phyloP scores from a whole-genome alignment of 2,888 invertebrate species.

The Charanyca ferruginea region DNA sequence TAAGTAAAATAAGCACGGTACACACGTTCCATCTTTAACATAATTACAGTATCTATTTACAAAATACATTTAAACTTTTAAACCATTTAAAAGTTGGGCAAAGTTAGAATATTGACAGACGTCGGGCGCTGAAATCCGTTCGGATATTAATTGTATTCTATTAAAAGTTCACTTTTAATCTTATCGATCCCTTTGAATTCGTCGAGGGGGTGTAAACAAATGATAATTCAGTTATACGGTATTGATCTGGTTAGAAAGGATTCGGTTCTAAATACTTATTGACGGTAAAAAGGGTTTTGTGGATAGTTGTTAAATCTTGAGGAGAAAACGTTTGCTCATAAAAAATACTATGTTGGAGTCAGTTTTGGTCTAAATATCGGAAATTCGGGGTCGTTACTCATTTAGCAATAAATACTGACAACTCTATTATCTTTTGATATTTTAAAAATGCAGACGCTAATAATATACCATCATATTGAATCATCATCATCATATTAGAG shows the following conservation, averaged over 20 bases:
- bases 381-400: neutral
- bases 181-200: slow-evolving; percentile 82
- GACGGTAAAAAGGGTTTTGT: slow-evolving; percentile 12
- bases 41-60: slow-evolving; percentile 52
- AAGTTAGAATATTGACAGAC: slow-evolving; percentile 63
- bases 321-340: neutral
- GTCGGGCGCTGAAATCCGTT: slow-evolving; percentile 60
- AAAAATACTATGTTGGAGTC: neutral
- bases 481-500: neutral
- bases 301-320: neutral
- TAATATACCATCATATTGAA: too few species aligned
- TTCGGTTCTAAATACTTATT: slow-evolving; percentile 43
- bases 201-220: slow-evolving; percentile 75
- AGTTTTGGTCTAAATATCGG: neutral
- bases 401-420: neutral
- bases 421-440: neutral
- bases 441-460: neutral
- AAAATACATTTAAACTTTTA: slow-evolving; percentile 65
- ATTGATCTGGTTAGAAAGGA: slow-evolving; percentile 82
- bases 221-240: slow-evolving; percentile 85
- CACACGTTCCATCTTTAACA: slow-evolving; percentile 36
- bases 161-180: slow-evolving; percentile 87
- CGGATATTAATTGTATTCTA: slow-evolving; percentile 86
- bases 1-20: slow-evolving; percentile 17
- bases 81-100: slow-evolving; percentile 62